phyloP scores from a whole-genome alignment of 2,888 invertebrate genomes.

The Amphipyra tragopoginis region DNA sequence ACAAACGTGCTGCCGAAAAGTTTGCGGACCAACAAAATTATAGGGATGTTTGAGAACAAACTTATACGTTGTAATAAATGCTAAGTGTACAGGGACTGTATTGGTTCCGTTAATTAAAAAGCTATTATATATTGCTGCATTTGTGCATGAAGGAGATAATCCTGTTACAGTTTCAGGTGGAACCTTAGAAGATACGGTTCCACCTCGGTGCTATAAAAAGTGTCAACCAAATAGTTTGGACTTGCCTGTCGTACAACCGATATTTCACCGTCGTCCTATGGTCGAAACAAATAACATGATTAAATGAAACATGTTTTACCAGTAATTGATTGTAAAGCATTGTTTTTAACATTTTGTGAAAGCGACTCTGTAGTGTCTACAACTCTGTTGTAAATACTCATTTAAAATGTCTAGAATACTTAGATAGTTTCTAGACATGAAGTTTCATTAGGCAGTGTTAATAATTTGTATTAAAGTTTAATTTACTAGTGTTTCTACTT shows the following conservation, averaged over 20 bases:
- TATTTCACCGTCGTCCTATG: slow-evolving; percentile 52
- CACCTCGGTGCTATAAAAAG: slow-evolving; percentile 40
- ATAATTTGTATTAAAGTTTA: no score
- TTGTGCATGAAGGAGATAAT: slow-evolving; percentile 43
- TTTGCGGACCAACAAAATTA: slow-evolving; percentile 26
- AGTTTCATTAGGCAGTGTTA: no score
- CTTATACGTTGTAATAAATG: slow-evolving; percentile 15
- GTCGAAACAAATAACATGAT: slow-evolving; percentile 34
- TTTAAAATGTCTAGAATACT: no score
- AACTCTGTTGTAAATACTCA: no score
- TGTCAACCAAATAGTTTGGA: slow-evolving; percentile 30
- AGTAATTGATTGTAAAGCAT: no score
- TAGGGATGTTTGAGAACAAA: slow-evolving; percentile 23
- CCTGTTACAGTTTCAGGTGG: slow-evolving; percentile 24
- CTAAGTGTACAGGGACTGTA: slow-evolving; percentile 22
- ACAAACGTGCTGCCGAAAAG: slow-evolving; percentile 41
- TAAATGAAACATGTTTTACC: no score
- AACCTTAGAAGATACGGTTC: slow-evolving; percentile 20
- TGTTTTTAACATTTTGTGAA: no score
- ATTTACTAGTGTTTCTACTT: no score
- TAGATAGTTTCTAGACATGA: not conserved
- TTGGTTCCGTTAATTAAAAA: slow-evolving; percentile 34
- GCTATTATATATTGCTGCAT: slow-evolving; percentile 30
- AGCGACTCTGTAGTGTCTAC: no score
- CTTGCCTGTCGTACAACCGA: slow-evolving; percentile 58